Percentiles rank a stretch among this genome's conserved stretches.
Conservation (phyloP, 2,888 invertebrate genomes). For the Tetragonisca angustula region DNA sequence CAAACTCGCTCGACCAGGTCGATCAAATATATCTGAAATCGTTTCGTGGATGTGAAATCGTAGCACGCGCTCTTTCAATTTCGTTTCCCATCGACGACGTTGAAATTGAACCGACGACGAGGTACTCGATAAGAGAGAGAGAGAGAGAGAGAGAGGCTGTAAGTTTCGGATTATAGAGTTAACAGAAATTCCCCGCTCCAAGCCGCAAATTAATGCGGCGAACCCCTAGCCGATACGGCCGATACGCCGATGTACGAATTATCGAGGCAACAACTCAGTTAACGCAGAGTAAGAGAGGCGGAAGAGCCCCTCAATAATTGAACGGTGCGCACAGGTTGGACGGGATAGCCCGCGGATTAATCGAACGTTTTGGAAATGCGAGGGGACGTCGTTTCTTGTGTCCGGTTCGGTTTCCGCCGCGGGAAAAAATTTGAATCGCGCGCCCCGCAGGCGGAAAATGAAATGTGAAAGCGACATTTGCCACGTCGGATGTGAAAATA, state of each 20-base stretch:
- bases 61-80: background rate
- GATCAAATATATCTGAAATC: too few relatives aligned
- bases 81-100: background rate
- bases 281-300: constrained; percentile 60
- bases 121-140: background rate
- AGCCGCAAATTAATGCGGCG: constrained; percentile 66
- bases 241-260: constrained; percentile 69
- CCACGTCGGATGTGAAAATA: background rate
- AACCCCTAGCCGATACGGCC: constrained; percentile 51
- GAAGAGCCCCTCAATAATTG: constrained; percentile 65
- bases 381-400: constrained; percentile 32
- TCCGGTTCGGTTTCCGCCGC: background rate
- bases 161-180: constrained; percentile 66
- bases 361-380: constrained; percentile 47
- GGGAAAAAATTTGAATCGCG: background rate
- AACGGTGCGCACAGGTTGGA: constrained; percentile 62
- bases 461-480: background rate
- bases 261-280: constrained; percentile 72
- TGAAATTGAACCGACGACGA: constrained; percentile 19
- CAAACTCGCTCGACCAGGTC: too few relatives aligned
- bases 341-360: constrained; percentile 56
- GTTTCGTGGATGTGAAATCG: background rate
- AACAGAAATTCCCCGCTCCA: constrained; percentile 64
- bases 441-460: too few relatives aligned
- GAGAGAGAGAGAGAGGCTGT: constrained; percentile 6